A percentile compares a stretch with the other conserved stretches of the same genome.
Evolutionary conservation across 2,797 vertebrate species (phyloP).

Genomic region (Ptychadena robeensis): DNA sequence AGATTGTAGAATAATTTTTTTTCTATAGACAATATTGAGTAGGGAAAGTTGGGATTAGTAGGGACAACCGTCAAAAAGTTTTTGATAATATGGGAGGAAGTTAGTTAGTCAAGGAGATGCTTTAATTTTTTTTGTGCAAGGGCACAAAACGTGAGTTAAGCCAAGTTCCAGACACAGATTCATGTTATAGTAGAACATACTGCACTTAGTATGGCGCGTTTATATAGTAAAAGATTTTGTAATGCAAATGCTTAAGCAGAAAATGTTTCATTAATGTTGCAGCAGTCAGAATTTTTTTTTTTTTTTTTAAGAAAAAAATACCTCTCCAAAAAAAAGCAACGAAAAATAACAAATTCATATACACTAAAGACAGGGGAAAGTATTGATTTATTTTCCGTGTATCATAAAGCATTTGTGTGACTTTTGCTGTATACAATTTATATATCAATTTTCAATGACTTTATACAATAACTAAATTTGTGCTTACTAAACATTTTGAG

Average conservation of each 20-base stretch:
- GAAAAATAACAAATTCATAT: no score
- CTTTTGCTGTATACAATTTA: background rate
- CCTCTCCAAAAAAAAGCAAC: no score
- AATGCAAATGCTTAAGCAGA: background rate
- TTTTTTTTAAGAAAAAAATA: no score
- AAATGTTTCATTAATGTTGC: background rate
- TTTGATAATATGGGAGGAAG: background rate
- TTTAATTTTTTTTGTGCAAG: background rate
- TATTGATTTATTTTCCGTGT: no score
- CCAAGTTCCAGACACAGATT: conserved; percentile 6
- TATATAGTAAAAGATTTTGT: background rate
- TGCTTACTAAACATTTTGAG: background rate
- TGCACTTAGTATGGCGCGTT: background rate
- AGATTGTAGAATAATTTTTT: conserved; percentile 1
- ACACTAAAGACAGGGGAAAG: no score
- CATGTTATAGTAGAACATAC: background rate
- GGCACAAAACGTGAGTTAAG: conserved; percentile 11
- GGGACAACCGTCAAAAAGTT: conserved; percentile 9
- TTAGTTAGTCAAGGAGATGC: conserved; percentile 1
- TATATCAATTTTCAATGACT: background rate
- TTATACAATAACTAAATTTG: background rate
- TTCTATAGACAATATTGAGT: background rate
- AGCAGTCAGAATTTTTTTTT: no score
- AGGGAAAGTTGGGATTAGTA: background rate
- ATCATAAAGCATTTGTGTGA: no score